phyloP scores from a whole-genome alignment of 2,797 vertebrate genomes.

The Numenius phaeopus region DNA sequence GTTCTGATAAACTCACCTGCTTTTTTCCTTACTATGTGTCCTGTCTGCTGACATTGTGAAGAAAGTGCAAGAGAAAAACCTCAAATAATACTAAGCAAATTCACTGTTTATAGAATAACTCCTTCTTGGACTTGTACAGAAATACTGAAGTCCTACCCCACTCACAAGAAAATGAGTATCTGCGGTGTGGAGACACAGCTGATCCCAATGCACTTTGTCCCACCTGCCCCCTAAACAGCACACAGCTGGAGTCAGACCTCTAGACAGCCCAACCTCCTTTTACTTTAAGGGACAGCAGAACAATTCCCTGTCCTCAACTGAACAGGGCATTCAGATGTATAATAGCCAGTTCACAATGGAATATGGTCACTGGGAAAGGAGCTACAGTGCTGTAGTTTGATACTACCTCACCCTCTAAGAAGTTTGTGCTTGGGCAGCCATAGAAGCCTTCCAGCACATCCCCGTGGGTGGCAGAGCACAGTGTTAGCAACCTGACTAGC shows the following conservation, averaged over 20 bases:
- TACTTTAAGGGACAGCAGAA: neutral
- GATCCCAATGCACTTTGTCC: neutral
- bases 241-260: neutral
- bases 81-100: neutral
- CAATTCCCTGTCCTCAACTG: neutral
- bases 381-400: neutral
- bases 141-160: neutral
- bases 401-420: neutral
- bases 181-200: neutral
- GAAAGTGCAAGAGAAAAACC: neutral
- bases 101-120: neutral
- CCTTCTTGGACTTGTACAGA: neutral
- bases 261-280: neutral
- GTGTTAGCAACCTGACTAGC: neutral
- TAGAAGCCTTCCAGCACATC: neutral
- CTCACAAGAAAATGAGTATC: neutral
- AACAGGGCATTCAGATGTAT: neutral
- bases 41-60: neutral
- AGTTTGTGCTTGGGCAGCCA: neutral
- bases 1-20: neutral
- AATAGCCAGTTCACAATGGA: neutral
- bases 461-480: neutral
- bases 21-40: neutral
- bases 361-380: neutral
- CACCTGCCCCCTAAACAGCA: neutral